Base-by-base conservation (phyloP, 1,140 invertebrate genomes). In the Agraylea sexmaculata region DNA sequence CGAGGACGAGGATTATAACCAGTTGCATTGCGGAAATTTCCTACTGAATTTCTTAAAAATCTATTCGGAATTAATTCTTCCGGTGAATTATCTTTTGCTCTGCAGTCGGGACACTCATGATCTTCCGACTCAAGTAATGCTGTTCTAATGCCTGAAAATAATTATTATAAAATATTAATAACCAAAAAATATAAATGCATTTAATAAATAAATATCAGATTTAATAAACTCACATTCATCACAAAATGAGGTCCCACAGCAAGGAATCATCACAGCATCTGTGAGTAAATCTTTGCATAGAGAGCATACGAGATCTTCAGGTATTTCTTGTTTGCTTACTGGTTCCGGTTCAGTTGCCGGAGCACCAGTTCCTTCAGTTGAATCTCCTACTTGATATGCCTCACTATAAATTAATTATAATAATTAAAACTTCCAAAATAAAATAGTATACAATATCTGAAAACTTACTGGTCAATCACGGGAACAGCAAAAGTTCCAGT, bases 191-290 rank as follows among this genome's bases (percentile, higher is more conserved):
- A 25, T 7, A 25, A 25, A n/a, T 7, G 23, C 23, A 25, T 7
- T 7, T 7, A 25, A 25, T 7, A 25, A 25, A 25, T n/a, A 6
- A 46, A 43, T 11, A 16, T 8, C 36, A 33, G 34, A 15, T 33
- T 42, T 22, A 30, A 19, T 37, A 32, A 21, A 65, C 80, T 76
- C 76, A 88, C 93, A 98, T 66, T 97, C 92, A 70, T 97, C 93
- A 68, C 94, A 99, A 66, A 93, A 97, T 17, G 90, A 94, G 60
- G 90, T 90, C 12, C 90, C 92, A 64, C 93, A 99, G 57, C 94
- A 98, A 1, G 89, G 88, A 58, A 93, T 92, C 73, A 96, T 83
- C 10, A 97, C 90, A 37, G 93, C 92, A 69, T 98, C 93, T 0
- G 80, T 81, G 37, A 97, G 71, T n/a, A 97, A 62, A 63, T 95